Conservation (phyloP, 2,888 invertebrate genomes). For the Cephus pygmeus region DNA sequence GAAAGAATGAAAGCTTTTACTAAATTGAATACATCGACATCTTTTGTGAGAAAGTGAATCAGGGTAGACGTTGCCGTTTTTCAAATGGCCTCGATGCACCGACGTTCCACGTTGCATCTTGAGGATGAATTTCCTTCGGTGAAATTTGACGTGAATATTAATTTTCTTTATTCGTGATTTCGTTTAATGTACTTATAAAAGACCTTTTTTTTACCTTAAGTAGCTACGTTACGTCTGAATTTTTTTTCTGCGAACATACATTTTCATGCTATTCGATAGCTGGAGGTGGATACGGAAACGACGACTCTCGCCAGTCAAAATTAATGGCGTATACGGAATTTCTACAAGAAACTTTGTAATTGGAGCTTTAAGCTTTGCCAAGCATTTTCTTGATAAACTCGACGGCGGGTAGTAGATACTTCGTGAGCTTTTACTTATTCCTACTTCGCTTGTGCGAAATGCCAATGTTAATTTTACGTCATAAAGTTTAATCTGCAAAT, state of each 20-base stretch:
- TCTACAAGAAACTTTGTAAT: slow-evolving; percentile 50
- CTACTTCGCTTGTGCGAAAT: neutral
- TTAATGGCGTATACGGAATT: slow-evolving; percentile 30
- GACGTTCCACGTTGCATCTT: neutral
- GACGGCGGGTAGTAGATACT: neutral
- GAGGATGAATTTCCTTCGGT: no score
- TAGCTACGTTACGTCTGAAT: no score
- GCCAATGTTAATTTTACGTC: neutral
- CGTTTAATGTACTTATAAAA: no score
- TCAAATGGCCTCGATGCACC: neutral
- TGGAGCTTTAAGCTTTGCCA: slow-evolving; percentile 50
- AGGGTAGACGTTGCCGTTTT: neutral
- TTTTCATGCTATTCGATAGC: neutral
- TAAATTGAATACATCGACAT: neutral
- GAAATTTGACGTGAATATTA: no score
- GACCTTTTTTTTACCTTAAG: no score
- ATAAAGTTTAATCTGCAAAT: neutral
- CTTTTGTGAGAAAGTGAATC: neutral
- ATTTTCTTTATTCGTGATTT: no score
- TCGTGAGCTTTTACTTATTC: neutral
- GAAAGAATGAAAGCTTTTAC: neutral
- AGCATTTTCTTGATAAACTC: slow-evolving; percentile 19
- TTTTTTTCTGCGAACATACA: no score
- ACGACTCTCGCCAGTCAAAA: neutral
- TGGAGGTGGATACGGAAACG: neutral